These are phyloP conservation scores for Phataginus tetradactyla DNA, from an alignment of 2,797 vertebrate genomes.

Conservation along the genomic window DNA sequence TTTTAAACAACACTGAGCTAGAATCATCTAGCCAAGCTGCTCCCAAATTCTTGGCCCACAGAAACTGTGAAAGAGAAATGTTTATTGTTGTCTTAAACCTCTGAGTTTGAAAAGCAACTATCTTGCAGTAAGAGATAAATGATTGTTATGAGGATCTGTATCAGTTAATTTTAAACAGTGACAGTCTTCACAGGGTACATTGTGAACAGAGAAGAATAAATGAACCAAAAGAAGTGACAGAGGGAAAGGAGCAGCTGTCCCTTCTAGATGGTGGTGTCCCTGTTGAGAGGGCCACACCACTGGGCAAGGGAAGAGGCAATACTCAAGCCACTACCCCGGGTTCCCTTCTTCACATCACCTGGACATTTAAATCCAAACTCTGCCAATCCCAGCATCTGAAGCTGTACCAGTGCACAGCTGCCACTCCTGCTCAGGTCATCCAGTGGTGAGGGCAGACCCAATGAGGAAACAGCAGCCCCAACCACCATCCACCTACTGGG, in stretches of 20 bases:
- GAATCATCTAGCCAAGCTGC: neutral
- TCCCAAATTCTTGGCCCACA: neutral
- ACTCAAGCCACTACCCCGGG: neutral
- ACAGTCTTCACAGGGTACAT: neutral
- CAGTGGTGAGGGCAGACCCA: neutral
- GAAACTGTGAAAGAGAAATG: neutral
- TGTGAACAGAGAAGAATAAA: neutral
- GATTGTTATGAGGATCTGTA: neutral
- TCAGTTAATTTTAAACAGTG: conserved; percentile 32
- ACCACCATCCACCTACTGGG: neutral
- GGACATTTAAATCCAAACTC: neutral
- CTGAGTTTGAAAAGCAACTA: neutral
- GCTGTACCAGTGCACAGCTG: neutral
- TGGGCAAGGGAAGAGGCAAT: neutral
- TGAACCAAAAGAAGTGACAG: neutral
- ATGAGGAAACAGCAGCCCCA: neutral
- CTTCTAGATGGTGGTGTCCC: neutral
- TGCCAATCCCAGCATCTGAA: neutral
- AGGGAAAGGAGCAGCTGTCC: neutral
- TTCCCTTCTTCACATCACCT: neutral
- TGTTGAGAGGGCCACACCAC: neutral
- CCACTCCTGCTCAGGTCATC: neutral
- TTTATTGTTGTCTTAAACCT: neutral
- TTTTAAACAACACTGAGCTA: neutral
- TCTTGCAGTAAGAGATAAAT: neutral